These are phyloP conservation scores for Ceratosolen fusciceps DNA, from an alignment of 1,140 invertebrate species.

Conservation along the genomic window DNA sequence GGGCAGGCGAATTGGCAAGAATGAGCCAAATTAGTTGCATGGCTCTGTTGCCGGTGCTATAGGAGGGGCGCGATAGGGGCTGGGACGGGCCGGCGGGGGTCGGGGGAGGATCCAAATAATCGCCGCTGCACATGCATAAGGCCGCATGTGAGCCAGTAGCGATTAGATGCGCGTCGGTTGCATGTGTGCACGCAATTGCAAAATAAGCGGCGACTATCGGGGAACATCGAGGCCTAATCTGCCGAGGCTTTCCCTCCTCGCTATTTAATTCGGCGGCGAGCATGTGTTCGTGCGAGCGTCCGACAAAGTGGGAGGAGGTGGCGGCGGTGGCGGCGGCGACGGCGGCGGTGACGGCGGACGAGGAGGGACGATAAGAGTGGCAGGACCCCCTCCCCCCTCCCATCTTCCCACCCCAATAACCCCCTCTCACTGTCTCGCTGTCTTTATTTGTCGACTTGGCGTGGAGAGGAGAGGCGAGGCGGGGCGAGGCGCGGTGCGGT, in stretches of 20 bases:
- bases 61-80: no score
- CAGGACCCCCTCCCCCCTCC: no score
- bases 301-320: neutral
- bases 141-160: neutral
- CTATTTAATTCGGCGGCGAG: neutral
- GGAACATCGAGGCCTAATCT: neutral
- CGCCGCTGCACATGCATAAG: neutral
- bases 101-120: neutral
- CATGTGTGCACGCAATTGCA: conserved; percentile 3
- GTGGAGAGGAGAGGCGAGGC: no score
- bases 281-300: neutral
- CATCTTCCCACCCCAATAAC: no score
- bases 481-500: no score
- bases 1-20: conserved; percentile 4
- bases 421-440: no score
- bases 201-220: neutral
- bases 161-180: neutral
- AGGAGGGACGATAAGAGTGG: neutral
- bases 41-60: no score
- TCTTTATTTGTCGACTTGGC: conserved; percentile 1
- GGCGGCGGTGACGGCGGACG: neutral
- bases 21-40: no score
- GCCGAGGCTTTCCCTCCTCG: conserved; percentile 9
- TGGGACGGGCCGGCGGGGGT: no score
- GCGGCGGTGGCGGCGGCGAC: neutral